Evolutionary conservation across 2,888 invertebrate genomes (phyloP), one percentile per base, ranked within the genome.

Genomic region (Saturnia japonica): DNA sequence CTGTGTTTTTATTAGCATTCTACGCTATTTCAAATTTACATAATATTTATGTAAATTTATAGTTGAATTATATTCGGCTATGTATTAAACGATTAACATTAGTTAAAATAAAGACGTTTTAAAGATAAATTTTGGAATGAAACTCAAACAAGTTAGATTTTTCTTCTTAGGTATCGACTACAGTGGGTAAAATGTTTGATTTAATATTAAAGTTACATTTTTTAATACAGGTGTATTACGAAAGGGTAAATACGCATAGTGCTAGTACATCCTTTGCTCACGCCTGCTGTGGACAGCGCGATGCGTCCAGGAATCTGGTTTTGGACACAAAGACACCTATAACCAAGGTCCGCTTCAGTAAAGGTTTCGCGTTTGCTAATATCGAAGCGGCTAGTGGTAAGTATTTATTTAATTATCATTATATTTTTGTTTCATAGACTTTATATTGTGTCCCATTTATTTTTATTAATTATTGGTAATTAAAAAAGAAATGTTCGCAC

Each of bases 281-380:
- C 85, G 96, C 96, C 67, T 95, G 95, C 80, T 97, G 97, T 82
- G 97, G 97, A 0, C 96, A 96, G 76, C 95, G 95, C 71, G 97
- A 97, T 84, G 96, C 96, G 47, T 97, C 97, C 47, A 95, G 96
- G 76, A 95, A 95, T 72, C 90, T 97, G n/a, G 93, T 95, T 60
- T 88, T 95, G 69, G 95, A 96, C 81, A 95, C 96, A 42, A 95
- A 95, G 77, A 96, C 95, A 68, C 96, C 97, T 40, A 96, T 97
- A 81, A 97, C 97, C 16, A 96, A 96, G 88, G 96, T 97, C 71
- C 95, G 95, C 67, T 96, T 97, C 84, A 96, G 96, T 82, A 97
- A 97, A 83, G 97, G 94, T 0, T 97, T 97, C 81, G 97, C 97
- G 0, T 97, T 97, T 83, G 96, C 97, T 43, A 97, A 96, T 82